Conservation (phyloP, 1,140 invertebrate genomes). For the Pomacea maculata region DNA sequence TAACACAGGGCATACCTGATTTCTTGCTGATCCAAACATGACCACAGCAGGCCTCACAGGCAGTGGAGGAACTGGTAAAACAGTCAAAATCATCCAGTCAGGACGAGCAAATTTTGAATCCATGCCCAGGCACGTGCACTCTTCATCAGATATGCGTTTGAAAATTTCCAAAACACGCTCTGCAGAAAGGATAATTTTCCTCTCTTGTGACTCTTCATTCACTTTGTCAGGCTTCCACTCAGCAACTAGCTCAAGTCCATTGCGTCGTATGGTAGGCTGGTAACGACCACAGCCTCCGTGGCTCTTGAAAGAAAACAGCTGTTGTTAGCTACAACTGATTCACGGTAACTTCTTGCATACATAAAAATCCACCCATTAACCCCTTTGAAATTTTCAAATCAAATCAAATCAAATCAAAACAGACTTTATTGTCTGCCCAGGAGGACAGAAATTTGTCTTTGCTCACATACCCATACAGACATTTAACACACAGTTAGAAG, state of each 20-base stretch:
- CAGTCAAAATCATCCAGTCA: constrained; percentile 99
- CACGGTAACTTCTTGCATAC: too few relatives aligned
- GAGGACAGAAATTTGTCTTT: too few relatives aligned
- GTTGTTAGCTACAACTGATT: too few relatives aligned
- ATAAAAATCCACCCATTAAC: too few relatives aligned
- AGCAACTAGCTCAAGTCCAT: constrained; percentile 90
- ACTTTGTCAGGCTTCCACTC: constrained; percentile 93
- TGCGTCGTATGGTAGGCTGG: constrained; percentile 90
- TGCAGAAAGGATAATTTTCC: constrained; percentile 83
- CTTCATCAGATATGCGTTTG: constrained; percentile 97
- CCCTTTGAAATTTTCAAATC: too few relatives aligned
- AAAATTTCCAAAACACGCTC: constrained; percentile 97
- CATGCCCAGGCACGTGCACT: constrained; percentile 95
- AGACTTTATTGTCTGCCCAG: too few relatives aligned
- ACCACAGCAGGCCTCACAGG: constrained; percentile 94
- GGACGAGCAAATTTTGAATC: constrained; percentile 94
- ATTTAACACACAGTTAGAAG: too few relatives aligned
- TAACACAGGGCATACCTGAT: constrained; percentile 71
- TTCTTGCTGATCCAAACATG: constrained; percentile 98
- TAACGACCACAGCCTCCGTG: constrained; percentile 98
- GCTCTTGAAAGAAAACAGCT: constrained; percentile 67
- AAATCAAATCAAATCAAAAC: too few relatives aligned
- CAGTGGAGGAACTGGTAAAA: constrained; percentile 95
- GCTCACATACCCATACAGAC: too few relatives aligned
- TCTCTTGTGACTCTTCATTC: constrained; percentile 93